These are phyloP conservation scores for Pocillopora meandrina DNA, from an alignment of 92 coral and sea anemone species.

Conservation along the genomic window DNA sequence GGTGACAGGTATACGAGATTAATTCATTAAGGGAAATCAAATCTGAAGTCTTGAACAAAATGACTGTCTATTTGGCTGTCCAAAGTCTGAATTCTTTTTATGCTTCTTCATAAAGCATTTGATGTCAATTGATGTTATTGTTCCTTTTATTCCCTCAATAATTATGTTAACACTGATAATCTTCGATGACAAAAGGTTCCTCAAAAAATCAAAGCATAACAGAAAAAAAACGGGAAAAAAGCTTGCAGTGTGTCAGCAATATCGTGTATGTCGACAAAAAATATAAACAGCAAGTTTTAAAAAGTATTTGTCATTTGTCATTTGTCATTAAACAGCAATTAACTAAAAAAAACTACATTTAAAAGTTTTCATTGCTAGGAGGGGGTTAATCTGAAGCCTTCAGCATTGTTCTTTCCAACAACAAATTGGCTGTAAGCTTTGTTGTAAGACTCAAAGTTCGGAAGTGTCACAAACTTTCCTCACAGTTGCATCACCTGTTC, in stretches of 20 bases:
- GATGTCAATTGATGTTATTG: conserved; percentile 1
- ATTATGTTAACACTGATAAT: background rate
- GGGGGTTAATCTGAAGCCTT: conserved; percentile 17
- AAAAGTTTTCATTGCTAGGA: conserved; percentile 9
- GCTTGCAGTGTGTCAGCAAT: too few relatives aligned
- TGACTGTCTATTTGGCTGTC: background rate
- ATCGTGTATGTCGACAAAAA: background rate
- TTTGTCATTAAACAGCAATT: conserved; percentile 15
- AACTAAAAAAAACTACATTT: background rate
- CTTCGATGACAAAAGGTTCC: background rate
- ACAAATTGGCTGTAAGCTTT: conserved; percentile 4
- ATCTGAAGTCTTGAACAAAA: too few relatives aligned
- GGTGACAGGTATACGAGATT: background rate
- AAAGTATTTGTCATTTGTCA: background rate
- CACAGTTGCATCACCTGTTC: conserved; percentile 17
- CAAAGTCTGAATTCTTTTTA: background rate
- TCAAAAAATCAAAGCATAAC: background rate
- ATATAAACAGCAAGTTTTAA: background rate
- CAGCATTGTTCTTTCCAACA: background rate
- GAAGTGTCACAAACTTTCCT: background rate
- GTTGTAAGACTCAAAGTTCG: background rate
- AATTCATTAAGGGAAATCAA: background rate
- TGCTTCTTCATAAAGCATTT: background rate
- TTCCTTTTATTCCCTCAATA: background rate
- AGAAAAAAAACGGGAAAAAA: background rate